Evolutionary conservation across 2,888 invertebrate species (phyloP).

Genomic region (Clistopyga incitator): DNA sequence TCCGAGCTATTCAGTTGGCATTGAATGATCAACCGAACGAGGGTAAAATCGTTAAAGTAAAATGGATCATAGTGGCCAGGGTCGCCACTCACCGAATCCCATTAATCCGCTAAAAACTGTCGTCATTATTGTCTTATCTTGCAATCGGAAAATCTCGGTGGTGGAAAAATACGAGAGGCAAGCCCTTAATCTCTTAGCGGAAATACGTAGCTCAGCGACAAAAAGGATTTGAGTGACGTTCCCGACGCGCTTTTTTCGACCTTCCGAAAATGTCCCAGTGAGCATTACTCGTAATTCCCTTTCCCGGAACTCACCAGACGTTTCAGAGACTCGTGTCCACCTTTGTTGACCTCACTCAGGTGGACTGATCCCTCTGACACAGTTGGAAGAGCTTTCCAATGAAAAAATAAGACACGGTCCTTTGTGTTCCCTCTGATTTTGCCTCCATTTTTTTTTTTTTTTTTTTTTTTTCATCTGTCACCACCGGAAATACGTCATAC

Average conservation of each 20-base stretch:
- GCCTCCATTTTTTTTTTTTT: too few species aligned
- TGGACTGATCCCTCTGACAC: slow-evolving; percentile 12
- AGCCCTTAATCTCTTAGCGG: slow-evolving; percentile 13
- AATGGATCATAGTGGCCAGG: neutral
- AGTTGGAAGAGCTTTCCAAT: slow-evolving; percentile 44
- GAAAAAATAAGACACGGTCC: neutral
- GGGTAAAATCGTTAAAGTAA: slow-evolving; percentile 14
- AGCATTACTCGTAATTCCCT: slow-evolving; percentile 38
- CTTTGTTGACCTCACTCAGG: slow-evolving; percentile 50
- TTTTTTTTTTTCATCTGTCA: slow-evolving; percentile 37
- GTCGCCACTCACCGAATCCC: slow-evolving; percentile 1
- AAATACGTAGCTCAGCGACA: neutral
- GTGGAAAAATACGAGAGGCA: neutral
- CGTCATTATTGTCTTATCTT: neutral
- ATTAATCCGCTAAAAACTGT: neutral
- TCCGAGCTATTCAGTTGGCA: slow-evolving; percentile 22
- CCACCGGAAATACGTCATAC: slow-evolving; percentile 53
- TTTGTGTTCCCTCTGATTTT: slow-evolving; percentile 15
- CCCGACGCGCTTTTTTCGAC: slow-evolving; percentile 20
- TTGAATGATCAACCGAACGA: slow-evolving; percentile 30
- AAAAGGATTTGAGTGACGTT: slow-evolving; percentile 4
- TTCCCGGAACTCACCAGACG: neutral
- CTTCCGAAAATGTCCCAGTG: slow-evolving; percentile 21
- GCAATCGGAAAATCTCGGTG: neutral
- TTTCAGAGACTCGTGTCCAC: slow-evolving; percentile 32